A percentile compares a stretch with the other conserved stretches of the same genome.
Evolutionary conservation across 2,888 invertebrate genomes (phyloP).

Genomic region (Listrodromus nycthemerus): DNA sequence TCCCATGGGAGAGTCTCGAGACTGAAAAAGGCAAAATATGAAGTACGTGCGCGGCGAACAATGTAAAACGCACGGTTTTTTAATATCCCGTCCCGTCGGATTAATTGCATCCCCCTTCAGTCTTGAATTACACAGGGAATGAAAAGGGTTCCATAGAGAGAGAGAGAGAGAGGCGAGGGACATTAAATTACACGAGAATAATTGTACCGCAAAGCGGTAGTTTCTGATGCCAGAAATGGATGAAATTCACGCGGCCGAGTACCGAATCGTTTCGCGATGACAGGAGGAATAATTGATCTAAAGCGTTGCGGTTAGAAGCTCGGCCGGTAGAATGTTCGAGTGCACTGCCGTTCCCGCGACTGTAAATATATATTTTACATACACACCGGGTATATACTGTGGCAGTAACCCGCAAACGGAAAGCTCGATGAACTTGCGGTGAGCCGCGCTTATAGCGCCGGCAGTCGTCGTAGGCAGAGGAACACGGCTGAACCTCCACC

Average conservation of each 20-base stretch:
- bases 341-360: background rate
- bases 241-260: background rate
- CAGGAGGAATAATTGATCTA: conserved; percentile 32
- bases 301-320: conserved; percentile 23
- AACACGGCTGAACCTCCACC: conserved; percentile 42
- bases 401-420: conserved; percentile 59
- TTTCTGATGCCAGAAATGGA: background rate
- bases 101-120: background rate
- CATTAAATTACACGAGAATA: background rate
- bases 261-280: conserved; percentile 14
- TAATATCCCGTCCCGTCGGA: background rate
- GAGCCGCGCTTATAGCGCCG: conserved; percentile 54
- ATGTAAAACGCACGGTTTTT: background rate
- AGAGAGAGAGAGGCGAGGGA: background rate
- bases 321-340: conserved; percentile 14
- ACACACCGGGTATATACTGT: conserved; percentile 11
- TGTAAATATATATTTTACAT: conserved; percentile 19
- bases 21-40: background rate
- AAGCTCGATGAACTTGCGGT: conserved; percentile 66
- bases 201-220: conserved; percentile 1
- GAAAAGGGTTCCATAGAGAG: background rate
- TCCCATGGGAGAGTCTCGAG: background rate
- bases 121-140: background rate
- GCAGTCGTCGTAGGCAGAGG: conserved; percentile 28
- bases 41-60: background rate